Conservation (phyloP, 2,888 invertebrate species). For the Alloscopus bannaensis region DNA sequence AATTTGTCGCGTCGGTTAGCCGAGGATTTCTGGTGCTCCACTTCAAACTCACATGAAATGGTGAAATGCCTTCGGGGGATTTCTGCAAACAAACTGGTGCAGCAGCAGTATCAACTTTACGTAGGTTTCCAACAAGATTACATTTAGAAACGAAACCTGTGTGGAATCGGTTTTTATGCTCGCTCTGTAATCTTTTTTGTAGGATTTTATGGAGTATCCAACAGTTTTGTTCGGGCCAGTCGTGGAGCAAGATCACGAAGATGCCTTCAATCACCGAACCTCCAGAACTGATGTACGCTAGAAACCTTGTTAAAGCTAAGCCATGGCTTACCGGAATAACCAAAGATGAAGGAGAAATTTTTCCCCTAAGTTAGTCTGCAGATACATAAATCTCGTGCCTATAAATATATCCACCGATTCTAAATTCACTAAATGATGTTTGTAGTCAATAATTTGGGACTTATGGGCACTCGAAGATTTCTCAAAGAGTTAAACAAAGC, state of each 20-base stretch:
- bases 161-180: too few relatives aligned
- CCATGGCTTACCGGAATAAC: slow-evolving; percentile 69
- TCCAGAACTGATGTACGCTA: slow-evolving; percentile 56
- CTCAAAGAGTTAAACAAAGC: slow-evolving; percentile 54
- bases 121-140: slow-evolving; percentile 52
- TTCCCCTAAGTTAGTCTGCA: slow-evolving; percentile 61
- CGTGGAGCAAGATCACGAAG: slow-evolving; percentile 59
- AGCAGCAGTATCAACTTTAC: slow-evolving; percentile 65
- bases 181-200: too few relatives aligned
- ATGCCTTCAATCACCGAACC: slow-evolving; percentile 63
- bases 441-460: slow-evolving; percentile 56
- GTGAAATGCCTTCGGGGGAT: slow-evolving; percentile 61
- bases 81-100: slow-evolving; percentile 65
- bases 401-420: neutral
- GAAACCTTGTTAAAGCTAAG: slow-evolving; percentile 56
- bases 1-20: slow-evolving; percentile 60
- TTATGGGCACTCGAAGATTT: slow-evolving; percentile 59
- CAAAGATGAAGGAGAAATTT: slow-evolving; percentile 67
- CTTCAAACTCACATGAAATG: slow-evolving; percentile 35
- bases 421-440: too few relatives aligned
- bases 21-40: slow-evolving; percentile 65
- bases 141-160: too few relatives aligned
- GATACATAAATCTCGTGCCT: neutral
- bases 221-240: slow-evolving; percentile 69
- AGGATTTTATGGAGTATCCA: slow-evolving; percentile 70